Conservation (phyloP, 2,797 vertebrate species). For the Thunnus albacares region DNA sequence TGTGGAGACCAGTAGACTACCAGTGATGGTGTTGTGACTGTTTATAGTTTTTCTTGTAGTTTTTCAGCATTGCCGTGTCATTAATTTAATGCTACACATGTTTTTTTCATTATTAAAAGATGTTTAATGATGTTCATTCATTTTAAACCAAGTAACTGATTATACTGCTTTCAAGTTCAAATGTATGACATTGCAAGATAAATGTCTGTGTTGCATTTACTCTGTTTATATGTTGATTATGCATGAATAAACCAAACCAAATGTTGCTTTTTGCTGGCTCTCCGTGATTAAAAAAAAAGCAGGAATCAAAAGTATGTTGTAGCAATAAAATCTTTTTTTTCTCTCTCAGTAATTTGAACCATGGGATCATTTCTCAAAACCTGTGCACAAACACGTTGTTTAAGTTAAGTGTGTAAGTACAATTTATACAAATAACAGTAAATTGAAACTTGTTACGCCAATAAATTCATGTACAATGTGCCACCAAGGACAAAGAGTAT, state of each 20-base stretch:
- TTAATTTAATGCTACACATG: neutral
- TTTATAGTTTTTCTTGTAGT: neutral
- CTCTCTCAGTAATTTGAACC: neutral
- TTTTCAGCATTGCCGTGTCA: neutral
- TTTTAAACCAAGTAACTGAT: neutral
- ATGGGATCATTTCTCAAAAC: neutral
- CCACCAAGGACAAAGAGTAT: neutral
- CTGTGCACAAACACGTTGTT: neutral
- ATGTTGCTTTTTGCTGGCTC: neutral
- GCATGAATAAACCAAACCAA: conserved; percentile 10
- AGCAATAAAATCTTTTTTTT: neutral
- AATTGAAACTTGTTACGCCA: neutral
- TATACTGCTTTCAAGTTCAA: neutral
- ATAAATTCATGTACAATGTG: neutral
- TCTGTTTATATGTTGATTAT: conserved; percentile 2
- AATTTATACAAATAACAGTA: neutral
- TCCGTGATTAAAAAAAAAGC: neutral
- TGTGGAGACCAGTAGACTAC: conserved; percentile 1
- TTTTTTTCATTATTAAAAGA: neutral
- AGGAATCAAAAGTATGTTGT: neutral
- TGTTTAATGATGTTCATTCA: neutral
- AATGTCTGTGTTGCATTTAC: conserved; percentile 2
- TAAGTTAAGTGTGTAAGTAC: neutral
- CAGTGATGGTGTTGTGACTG: neutral
- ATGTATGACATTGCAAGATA: neutral